Conservation (phyloP, 2,888 invertebrate genomes). For the Caradrina clavipalpis region DNA sequence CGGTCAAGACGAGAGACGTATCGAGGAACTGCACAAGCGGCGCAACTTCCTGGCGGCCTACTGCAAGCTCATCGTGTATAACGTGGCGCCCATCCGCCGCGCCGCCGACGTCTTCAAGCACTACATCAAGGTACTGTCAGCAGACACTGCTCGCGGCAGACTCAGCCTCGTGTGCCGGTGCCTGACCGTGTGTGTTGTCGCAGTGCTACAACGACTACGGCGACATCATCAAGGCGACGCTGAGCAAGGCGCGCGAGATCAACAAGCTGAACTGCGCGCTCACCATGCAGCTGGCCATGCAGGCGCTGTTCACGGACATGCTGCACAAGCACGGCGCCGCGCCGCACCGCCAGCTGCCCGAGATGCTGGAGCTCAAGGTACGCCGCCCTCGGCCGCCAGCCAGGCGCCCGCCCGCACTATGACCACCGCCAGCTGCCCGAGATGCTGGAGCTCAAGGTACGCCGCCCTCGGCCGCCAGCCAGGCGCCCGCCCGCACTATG, state of each 20-base stretch:
- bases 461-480: no score
- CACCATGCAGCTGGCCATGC: constrained; percentile 98
- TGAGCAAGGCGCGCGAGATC: constrained; percentile 99
- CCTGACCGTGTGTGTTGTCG: not conserved
- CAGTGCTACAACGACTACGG: constrained; percentile 99
- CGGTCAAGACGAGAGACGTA: constrained; percentile 98
- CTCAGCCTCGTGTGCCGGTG: not conserved
- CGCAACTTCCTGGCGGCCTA: constrained; percentile 99
- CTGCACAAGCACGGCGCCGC: constrained; percentile 74
- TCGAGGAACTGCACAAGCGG: constrained; percentile 98
- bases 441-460: no score
- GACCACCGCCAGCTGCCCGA: no score
- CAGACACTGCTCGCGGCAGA: no score
- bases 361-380: constrained; percentile 97
- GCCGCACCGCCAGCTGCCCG: constrained; percentile 93
- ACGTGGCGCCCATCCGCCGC: constrained; percentile 97
- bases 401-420: no score
- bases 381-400: no score
- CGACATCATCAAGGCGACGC: constrained; percentile 99
- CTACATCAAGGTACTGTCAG: constrained; percentile 95
- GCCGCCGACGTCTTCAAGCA: constrained; percentile 99
- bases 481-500: no score
- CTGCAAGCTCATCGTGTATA: constrained; percentile 99
- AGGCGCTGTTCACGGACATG: constrained; percentile 95
- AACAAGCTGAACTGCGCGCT: constrained; percentile 99